Evolutionary conservation across 2,113 vertebrate species (phyloP), one percentile per base, ranked within the genome.

Genomic region (Apteryx owenii): DNA sequence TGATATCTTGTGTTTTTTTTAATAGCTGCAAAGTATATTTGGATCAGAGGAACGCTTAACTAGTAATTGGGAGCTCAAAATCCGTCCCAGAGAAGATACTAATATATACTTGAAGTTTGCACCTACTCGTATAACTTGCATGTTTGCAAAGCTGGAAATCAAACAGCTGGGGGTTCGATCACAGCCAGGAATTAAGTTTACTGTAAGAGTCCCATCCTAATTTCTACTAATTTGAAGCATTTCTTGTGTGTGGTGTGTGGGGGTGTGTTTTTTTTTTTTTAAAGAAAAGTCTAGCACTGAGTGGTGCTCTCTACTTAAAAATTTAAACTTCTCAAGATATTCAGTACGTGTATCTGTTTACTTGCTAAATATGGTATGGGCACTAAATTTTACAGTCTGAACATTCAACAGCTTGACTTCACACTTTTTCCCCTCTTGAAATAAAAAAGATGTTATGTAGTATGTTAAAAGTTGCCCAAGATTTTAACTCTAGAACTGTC

Each of bases 91-190:
- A 94, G 99, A 99, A 84, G 99, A 99, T 12, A 95, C 98, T 25
- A 93, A 97, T 3, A 97, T 99, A 75, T 99, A 98, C 85, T 89
- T 99, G 80, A 98, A 99, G n/a, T 99, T 99, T 75, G 97, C 99
- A 72, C 99, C 99, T 51, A 99, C 99, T 73, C 98, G 99, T n/a
- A 97, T 99, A 86, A 99, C 99, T 46, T 99, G 98, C 97, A 99
- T 99, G 99, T 97, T 99, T 97, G 99, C 99, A 90, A 99, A 99
- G 94, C 98, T 99, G 90, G 99, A 99, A 97, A 99, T 99, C 96
- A 99, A 99, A 93, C 99, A 99, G 81, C 98, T 99, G 91, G 98
- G 99, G 58, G 97, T 98, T 78, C 98, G 80, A 21, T 98, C 98
- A 44, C 99, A 98, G 75, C 99, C 99, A 62, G 99, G 99, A 81